Percentiles rank a stretch among this genome's conserved stretches.
Evolutionary conservation across 2,113 vertebrate genomes (phyloP).

Genomic region (Elephas maximus): DNA sequence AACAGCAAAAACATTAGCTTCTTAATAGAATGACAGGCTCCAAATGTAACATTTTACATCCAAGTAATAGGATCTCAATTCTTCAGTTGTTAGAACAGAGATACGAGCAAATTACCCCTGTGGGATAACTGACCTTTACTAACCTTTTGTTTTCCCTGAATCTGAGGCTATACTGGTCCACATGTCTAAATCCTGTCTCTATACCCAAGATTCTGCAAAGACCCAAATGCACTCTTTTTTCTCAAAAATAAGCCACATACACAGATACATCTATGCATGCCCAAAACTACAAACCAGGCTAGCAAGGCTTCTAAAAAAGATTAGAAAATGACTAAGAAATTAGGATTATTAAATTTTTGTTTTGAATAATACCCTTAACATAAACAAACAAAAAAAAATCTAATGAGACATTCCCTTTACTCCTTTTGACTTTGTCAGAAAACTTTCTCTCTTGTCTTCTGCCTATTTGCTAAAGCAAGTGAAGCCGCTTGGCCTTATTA

Average conservation of each 20-base stretch:
- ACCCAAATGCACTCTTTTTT: neutral
- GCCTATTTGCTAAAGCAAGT: neutral
- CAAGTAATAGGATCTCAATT: neutral
- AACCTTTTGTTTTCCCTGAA: neutral
- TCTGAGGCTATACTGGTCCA: neutral
- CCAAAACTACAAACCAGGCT: neutral
- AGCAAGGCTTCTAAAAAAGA: neutral
- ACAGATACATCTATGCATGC: accelerated
- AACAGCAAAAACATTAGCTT: neutral
- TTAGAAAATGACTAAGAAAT: neutral
- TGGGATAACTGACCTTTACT: neutral
- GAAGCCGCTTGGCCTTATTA: neutral
- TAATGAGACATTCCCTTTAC: neutral
- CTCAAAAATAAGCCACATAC: neutral
- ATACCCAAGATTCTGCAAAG: neutral
- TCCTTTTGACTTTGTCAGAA: neutral
- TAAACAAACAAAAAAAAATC: neutral
- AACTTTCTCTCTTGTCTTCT: neutral
- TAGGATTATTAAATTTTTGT: neutral
- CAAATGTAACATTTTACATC: neutral
- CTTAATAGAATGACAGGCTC: neutral
- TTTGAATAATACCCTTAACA: neutral
- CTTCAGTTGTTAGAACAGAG: neutral
- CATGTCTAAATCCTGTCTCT: neutral
- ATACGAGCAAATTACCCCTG: neutral